phyloP scores from a whole-genome alignment of 2,797 vertebrate genomes.

The Sebastes flavidus region DNA sequence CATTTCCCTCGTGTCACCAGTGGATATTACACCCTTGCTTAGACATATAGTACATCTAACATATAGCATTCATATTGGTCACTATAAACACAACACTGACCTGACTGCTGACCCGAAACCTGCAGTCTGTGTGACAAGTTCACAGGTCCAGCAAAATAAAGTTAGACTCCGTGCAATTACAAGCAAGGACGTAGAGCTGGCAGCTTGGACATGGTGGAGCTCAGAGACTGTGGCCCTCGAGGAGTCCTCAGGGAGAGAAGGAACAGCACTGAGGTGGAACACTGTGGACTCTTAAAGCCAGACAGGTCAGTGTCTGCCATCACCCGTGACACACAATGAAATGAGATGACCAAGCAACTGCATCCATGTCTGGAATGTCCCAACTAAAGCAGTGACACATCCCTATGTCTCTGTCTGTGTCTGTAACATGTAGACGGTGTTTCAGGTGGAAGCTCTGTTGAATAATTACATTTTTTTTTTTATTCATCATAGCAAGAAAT shows the following conservation, averaged over 20 bases:
- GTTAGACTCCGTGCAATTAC: neutral
- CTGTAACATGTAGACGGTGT: neutral
- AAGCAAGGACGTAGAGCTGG: neutral
- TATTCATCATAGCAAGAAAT: neutral
- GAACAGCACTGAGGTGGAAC: constrained; percentile 49
- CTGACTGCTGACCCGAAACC: constrained; percentile 6
- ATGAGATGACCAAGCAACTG: constrained; percentile 45
- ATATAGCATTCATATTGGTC: neutral
- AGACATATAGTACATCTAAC: neutral
- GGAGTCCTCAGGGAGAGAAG: constrained; percentile 12
- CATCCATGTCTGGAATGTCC: constrained; percentile 35
- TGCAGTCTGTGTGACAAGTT: neutral
- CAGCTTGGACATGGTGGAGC: neutral
- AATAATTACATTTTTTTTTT: neutral
- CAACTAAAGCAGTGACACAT: neutral
- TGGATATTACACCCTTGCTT: neutral
- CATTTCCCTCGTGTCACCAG: neutral
- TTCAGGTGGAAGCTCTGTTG: neutral
- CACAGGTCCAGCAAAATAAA: constrained; percentile 1
- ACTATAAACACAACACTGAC: neutral
- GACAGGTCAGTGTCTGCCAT: constrained; percentile 42
- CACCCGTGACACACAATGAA: constrained; percentile 33
- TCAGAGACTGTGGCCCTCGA: neutral
- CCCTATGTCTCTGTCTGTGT: neutral
- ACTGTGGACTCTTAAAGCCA: constrained; percentile 23